phyloP scores from a whole-genome alignment of 2,113 vertebrate genomes.

The Antigone vipio region DNA sequence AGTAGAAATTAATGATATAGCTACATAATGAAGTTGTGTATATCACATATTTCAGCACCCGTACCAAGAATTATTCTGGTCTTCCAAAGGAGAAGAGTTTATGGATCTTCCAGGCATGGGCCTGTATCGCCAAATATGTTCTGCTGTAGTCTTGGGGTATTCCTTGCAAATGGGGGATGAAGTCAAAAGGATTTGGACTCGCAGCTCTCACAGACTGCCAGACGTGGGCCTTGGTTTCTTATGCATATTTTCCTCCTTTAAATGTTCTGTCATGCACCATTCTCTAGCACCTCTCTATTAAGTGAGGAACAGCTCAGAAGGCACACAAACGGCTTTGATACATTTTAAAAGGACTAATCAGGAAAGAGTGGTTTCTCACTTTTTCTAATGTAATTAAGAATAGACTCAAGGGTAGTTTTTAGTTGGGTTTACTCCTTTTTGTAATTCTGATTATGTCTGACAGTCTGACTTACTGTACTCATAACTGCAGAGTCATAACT shows the following conservation, averaged over 20 bases:
- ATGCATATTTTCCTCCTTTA: neutral
- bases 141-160: neutral
- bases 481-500: neutral
- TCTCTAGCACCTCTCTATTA: neutral
- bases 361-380: neutral
- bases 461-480: neutral
- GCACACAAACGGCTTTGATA: neutral
- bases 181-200: neutral
- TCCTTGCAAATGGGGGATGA: neutral
- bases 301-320: slow-evolving; percentile 3
- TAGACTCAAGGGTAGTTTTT: neutral
- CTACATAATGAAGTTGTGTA: neutral
- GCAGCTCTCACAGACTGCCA: neutral
- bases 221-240: neutral
- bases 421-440: neutral
- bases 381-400: slow-evolving; percentile 1
- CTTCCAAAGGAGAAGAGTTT: neutral
- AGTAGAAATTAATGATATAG: neutral
- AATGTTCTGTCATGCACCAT: neutral
- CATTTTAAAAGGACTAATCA: neutral
- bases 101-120: neutral
- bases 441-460: neutral
- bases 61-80: neutral
- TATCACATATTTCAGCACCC: neutral
- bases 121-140: neutral